Conservation (phyloP, 1,140 invertebrate genomes). For the Ips nitidus region DNA sequence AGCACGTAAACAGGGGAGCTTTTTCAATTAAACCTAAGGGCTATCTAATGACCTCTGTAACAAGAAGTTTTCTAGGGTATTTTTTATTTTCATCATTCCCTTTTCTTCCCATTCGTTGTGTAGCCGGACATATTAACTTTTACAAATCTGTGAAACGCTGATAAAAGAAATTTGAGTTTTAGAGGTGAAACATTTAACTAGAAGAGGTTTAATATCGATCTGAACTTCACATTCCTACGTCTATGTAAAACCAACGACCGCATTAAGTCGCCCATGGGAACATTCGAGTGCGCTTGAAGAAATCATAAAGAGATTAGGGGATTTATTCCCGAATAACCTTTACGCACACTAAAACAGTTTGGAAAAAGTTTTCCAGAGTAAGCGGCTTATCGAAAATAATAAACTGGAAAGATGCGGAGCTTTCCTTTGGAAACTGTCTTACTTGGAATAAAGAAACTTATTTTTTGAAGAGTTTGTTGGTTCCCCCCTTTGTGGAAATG, state of each 20-base stretch:
- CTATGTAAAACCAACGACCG: conserved; percentile 32
- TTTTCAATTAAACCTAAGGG: conserved; percentile 24
- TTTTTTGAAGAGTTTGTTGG: conserved; percentile 13
- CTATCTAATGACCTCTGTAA: conserved; percentile 23
- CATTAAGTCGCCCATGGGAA: conserved; percentile 28
- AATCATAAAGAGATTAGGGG: conserved; percentile 41
- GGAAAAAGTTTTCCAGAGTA: conserved; percentile 30
- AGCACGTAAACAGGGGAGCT: conserved; percentile 18
- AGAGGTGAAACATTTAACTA: no score
- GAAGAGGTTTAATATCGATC: conserved; percentile 1
- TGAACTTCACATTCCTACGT: conserved; percentile 15
- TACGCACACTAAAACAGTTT: conserved; percentile 38
- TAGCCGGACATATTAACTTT: no score
- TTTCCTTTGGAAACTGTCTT: conserved; percentile 16
- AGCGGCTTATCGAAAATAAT: conserved; percentile 41
- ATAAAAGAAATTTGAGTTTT: no score
- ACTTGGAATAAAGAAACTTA: conserved; percentile 19
- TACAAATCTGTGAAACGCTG: no score
- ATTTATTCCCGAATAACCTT: conserved; percentile 37
- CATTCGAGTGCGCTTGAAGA: conserved; percentile 34
- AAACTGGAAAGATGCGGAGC: conserved; percentile 28
- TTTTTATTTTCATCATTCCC: conserved; percentile 21
- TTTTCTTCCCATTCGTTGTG: conserved; percentile 7
- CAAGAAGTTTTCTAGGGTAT: conserved; percentile 11
- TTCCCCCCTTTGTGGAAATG: background rate